Evolutionary conservation across 2,888 invertebrate species (phyloP).

Genomic region (Euzetes globulus): DNA sequence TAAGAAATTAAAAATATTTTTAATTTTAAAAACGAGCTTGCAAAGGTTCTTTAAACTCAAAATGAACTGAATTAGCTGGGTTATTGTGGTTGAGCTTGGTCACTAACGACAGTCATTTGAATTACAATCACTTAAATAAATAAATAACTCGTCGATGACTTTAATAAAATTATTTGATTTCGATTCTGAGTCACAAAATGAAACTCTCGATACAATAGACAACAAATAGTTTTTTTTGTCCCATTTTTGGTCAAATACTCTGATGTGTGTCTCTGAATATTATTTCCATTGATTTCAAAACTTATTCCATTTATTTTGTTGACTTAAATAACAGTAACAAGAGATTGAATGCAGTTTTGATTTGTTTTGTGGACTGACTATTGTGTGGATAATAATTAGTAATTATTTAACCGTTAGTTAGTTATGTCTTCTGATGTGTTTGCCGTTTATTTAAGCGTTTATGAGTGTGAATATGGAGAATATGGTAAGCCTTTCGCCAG

Average conservation of each 20-base stretch:
- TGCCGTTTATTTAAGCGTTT: not conserved
- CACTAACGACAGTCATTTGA: no score
- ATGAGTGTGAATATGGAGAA: slow-evolving; percentile 18
- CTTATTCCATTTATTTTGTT: not conserved
- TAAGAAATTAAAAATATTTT: no score
- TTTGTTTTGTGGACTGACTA: not conserved
- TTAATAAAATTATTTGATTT: not conserved
- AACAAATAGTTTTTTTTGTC: not conserved
- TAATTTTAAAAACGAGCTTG: no score
- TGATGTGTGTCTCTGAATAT: not conserved
- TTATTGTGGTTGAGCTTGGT: no score
- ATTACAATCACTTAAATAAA: not conserved
- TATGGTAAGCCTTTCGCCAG: not conserved
- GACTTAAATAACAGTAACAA: not conserved
- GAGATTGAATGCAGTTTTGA: not conserved
- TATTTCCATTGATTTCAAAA: not conserved
- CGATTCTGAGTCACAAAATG: not conserved
- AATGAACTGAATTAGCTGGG: no score
- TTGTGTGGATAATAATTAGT: not conserved
- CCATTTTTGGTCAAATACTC: slow-evolving; percentile 10
- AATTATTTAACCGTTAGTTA: not conserved
- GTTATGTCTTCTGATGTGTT: slow-evolving; percentile 6
- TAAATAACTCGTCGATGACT: not conserved
- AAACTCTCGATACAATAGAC: not conserved
- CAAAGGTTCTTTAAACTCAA: no score